phyloP scores from a whole-genome alignment of 2,888 invertebrate genomes.

The Plebejus melissa region DNA sequence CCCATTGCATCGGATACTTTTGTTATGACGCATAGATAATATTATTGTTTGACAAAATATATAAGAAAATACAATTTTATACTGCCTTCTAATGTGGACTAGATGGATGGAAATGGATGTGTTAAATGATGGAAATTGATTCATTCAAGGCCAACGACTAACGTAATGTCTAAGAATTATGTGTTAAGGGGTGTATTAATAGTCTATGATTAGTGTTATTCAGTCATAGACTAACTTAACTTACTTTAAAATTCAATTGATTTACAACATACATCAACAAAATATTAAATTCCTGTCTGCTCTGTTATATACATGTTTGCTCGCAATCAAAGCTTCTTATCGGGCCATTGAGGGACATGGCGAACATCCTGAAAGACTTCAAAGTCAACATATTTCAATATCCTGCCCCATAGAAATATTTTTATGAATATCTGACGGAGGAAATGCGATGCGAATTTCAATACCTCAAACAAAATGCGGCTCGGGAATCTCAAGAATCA shows the following conservation, averaged over 20 bases:
- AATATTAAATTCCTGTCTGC: background rate
- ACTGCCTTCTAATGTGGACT: too few relatives aligned
- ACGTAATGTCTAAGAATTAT: too few relatives aligned
- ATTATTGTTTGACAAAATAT: too few relatives aligned
- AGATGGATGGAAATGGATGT: too few relatives aligned
- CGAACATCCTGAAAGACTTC: conserved; percentile 7
- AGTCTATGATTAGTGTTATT: too few relatives aligned
- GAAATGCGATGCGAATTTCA: conserved; percentile 2
- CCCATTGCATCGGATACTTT: background rate
- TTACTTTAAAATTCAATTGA: background rate
- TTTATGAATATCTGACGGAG: background rate
- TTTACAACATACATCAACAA: background rate
- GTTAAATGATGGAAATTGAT: too few relatives aligned
- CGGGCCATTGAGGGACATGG: background rate
- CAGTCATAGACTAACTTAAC: too few relatives aligned
- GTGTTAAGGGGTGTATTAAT: too few relatives aligned
- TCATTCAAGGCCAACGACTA: too few relatives aligned
- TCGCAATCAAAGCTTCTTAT: background rate
- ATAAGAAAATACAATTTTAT: too few relatives aligned
- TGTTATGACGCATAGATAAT: background rate
- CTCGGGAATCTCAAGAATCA: background rate
- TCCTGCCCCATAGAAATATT: background rate
- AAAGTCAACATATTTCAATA: conserved; percentile 14
- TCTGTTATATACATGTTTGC: background rate
- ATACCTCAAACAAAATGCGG: background rate